Evolutionary conservation across 2,888 invertebrate species (phyloP).

Genomic region (Metellina segmentata): DNA sequence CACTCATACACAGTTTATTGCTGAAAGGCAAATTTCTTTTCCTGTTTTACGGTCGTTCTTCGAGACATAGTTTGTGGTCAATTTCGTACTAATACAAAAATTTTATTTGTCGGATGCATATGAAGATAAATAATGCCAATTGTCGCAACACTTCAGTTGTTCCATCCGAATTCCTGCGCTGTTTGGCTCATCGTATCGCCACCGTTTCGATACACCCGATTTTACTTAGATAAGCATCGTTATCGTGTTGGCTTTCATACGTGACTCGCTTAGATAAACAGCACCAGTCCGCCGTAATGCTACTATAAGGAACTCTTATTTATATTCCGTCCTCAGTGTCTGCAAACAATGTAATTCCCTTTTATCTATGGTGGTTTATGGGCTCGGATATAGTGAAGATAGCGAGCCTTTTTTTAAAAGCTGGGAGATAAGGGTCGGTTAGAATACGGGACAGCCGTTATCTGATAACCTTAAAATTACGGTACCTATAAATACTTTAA

Average conservation of each 20-base stretch:
- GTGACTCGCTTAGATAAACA: slow-evolving; percentile 43
- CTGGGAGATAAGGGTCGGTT: slow-evolving; percentile 21
- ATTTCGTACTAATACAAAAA: too few species aligned
- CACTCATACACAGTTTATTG: too few species aligned
- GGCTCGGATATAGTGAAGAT: slow-evolving; percentile 5
- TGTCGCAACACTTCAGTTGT: not conserved
- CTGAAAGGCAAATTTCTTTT: too few species aligned
- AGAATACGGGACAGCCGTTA: not conserved
- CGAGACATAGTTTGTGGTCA: too few species aligned
- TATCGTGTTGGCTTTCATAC: not conserved
- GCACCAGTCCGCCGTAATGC: not conserved
- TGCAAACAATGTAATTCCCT: slow-evolving; percentile 4
- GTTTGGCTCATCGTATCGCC: slow-evolving; percentile 13
- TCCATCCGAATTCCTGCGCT: not conserved
- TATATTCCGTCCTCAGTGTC: slow-evolving; percentile 23
- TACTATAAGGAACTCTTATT: slow-evolving; percentile 1
- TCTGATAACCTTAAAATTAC: slow-evolving; percentile 15
- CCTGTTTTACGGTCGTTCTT: too few species aligned
- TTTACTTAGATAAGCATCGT: slow-evolving; percentile 20
- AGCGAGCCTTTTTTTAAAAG: not conserved
- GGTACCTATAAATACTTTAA: slow-evolving; percentile 2
- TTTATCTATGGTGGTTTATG: slow-evolving; percentile 33
- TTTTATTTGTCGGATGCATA: too few species aligned
- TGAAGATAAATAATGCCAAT: not conserved
- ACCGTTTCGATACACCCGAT: slow-evolving; percentile 1